phyloP scores from a whole-genome alignment of 2,113 vertebrate species.

The Formicarius rufipectus region DNA sequence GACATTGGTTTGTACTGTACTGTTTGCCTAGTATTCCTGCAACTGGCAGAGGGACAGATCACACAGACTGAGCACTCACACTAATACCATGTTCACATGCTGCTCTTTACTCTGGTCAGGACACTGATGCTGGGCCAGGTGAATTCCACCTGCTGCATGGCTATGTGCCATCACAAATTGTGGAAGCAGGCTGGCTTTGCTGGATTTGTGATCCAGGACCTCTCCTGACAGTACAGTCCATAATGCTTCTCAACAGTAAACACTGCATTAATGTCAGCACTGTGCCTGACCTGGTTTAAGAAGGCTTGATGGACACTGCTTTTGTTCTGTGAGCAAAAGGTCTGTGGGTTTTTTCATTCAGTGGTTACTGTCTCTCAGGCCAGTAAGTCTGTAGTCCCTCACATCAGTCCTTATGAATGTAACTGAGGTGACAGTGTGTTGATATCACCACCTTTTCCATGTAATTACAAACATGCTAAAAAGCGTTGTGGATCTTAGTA shows the following conservation, averaged over 20 bases:
- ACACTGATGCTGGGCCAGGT: not conserved
- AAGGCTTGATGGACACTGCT: not conserved
- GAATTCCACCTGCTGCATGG: not conserved
- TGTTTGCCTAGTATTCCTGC: not conserved
- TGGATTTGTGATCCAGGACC: not conserved
- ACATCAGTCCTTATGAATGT: fast-evolving
- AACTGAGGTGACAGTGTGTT: not conserved
- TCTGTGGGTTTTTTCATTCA: not conserved
- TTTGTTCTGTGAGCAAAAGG: not conserved
- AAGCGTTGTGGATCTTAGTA: not conserved
- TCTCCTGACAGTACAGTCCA: not conserved
- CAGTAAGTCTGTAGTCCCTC: not conserved
- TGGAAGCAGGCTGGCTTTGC: not conserved
- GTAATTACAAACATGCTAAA: not conserved
- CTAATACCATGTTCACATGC: fast-evolving
- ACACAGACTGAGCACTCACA: not conserved
- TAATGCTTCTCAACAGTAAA: not conserved
- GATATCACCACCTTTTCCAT: not conserved
- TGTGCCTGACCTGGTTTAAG: not conserved
- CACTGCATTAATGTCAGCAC: not conserved
- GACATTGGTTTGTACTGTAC: not conserved
- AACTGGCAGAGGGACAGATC: not conserved
- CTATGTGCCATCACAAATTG: fast-evolving
- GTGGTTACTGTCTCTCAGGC: not conserved
- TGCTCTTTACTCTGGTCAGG: not conserved